Conservation (phyloP, 92 coral and sea anemone genomes). For the Umimayanthus chanpuru region DNA sequence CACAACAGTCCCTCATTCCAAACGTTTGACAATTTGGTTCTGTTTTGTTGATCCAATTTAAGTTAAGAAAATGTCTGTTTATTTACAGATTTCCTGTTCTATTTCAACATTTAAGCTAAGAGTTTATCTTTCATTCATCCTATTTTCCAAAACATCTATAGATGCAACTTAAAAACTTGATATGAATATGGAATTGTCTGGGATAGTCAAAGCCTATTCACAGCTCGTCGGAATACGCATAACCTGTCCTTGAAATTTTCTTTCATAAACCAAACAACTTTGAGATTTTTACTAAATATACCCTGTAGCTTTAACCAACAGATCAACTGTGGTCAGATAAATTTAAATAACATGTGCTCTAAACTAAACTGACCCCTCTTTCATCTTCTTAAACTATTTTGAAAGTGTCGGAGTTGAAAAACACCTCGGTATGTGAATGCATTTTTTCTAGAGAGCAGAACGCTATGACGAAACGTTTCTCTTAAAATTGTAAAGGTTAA, state of each 20-base stretch:
- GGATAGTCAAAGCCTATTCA: not conserved
- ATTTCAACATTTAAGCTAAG: not conserved
- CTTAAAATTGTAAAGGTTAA: too few species aligned
- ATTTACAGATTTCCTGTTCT: not conserved
- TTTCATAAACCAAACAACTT: not conserved
- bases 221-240: not conserved
- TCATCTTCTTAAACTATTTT: too few species aligned
- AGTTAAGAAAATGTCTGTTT: not conserved
- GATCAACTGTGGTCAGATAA: too few species aligned
- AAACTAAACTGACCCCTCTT: too few species aligned
- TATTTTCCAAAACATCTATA: not conserved
- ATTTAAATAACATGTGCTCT: too few species aligned
- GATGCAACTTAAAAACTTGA: not conserved
- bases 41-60: not conserved
- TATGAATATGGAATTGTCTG: not conserved
- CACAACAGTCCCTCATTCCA: too few species aligned
- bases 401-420: too few species aligned
- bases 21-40: too few species aligned
- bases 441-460: too few species aligned
- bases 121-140: not conserved
- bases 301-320: too few species aligned
- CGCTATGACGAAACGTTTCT: too few species aligned
- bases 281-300: not conserved
- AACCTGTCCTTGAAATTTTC: not conserved
- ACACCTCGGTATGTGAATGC: too few species aligned